Evolutionary conservation across 1,140 invertebrate genomes (phyloP), one percentile per base, ranked within the genome.

Genomic region (Drosophila murphyi): DNA sequence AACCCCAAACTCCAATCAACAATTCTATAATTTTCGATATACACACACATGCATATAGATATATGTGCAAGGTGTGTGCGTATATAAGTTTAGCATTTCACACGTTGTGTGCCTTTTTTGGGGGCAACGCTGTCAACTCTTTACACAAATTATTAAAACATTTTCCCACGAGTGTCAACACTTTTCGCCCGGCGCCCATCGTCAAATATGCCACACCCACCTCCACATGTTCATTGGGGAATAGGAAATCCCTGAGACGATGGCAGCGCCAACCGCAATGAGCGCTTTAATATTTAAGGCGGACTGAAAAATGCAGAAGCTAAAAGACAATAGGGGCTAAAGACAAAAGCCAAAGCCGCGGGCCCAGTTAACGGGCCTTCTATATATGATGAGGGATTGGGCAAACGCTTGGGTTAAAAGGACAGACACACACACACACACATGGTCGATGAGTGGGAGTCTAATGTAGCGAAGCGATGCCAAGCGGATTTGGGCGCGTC

Each of bases 151-250:
- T 89, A 89, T 89, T 89, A 89, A 89, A 89, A 81, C 86, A 85
- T 89, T 89, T 89, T 89, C 85, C 85, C 85, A 89, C 81, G 86
- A 73, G 85, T 89, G 85, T 90, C 86, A 90, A 85, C 85, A 89
- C 85, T 81, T 76, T 81, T 48, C 74, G 47, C 4, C 61, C 29
- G 37, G 41, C 34, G 5, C 34, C 52, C 12, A 32, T 28, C 7
- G 54, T 35, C 50, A 39, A 20, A 20, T 20, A 20, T 20, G 20
- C 20, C 20, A 20, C 20, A 20, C 20, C 20, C 3, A 10, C 39
- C 35, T 7, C 3, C 37, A 8, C 8, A n/a, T 7, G 32, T 43
- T n/a, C 39, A 20, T 43, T 10, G 39, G 50, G 48, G 51, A 45
- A 4, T 37, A 10, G 4, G 32, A 31, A 39, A 7, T 12, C 41